phyloP scores from a whole-genome alignment of 2,888 invertebrate genomes.

The Lasioglossum malachurum region DNA sequence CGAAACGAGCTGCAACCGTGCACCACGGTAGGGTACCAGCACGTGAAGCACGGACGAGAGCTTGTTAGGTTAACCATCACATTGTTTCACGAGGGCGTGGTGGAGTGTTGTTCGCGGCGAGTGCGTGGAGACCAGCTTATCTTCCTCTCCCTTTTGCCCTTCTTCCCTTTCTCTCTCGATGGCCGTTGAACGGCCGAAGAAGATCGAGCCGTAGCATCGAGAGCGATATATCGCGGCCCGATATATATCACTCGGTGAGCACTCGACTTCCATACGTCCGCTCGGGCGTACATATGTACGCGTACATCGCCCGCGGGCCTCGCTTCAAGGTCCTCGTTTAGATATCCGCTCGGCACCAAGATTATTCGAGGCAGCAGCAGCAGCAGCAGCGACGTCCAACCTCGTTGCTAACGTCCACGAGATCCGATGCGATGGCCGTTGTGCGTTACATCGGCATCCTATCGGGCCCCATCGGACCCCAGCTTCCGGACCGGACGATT shows the following conservation, averaged over 20 bases:
- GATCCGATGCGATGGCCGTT: slow-evolving; percentile 28
- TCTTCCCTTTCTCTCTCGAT: slow-evolving; percentile 16
- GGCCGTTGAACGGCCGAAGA: slow-evolving; percentile 31
- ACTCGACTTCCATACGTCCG: slow-evolving; percentile 72
- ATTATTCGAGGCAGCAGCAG: slow-evolving; percentile 65
- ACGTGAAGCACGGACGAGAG: slow-evolving; percentile 69
- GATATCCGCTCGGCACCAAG: slow-evolving; percentile 68
- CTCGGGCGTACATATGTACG: slow-evolving; percentile 60
- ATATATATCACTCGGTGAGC: slow-evolving; percentile 76
- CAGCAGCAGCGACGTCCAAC: slow-evolving; percentile 37
- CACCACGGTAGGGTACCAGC: slow-evolving; percentile 62
- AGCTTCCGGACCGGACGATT: slow-evolving; percentile 69
- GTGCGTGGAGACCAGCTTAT: slow-evolving; percentile 57
- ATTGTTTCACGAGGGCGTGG: slow-evolving; percentile 78
- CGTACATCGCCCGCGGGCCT: slow-evolving; percentile 62
- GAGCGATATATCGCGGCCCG: slow-evolving; percentile 77
- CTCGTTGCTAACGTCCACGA: slow-evolving; percentile 36
- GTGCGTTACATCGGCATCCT: slow-evolving; percentile 50
- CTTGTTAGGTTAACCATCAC: slow-evolving; percentile 80
- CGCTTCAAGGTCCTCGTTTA: slow-evolving; percentile 71
- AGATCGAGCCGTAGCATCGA: slow-evolving; percentile 74
- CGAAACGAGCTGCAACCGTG: slow-evolving; percentile 63
- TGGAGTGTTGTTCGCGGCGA: slow-evolving; percentile 58
- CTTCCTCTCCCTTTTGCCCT: background rate
- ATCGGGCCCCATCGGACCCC: slow-evolving; percentile 52